Conservation (phyloP, 2,113 vertebrate genomes). For the Chlorodrepanis virens region DNA sequence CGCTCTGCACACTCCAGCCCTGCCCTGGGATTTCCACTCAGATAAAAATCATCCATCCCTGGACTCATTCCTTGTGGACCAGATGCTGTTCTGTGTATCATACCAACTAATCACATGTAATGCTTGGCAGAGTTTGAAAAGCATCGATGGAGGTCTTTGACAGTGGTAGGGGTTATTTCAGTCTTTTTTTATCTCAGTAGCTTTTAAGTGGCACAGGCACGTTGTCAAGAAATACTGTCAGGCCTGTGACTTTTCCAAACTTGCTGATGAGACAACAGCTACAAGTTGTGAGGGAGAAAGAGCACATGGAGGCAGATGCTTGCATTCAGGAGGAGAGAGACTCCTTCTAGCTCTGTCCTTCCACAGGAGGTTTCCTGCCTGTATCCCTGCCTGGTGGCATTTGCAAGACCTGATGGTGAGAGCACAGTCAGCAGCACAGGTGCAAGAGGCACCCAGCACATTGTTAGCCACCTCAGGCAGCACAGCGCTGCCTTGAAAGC, state of each 20-base stretch:
- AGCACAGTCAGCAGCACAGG: background rate
- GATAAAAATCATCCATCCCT: background rate
- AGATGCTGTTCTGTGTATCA: background rate
- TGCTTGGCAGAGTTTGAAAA: conserved; percentile 41
- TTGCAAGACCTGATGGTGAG: background rate
- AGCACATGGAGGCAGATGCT: background rate
- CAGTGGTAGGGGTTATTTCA: background rate
- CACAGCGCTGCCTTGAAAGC: background rate
- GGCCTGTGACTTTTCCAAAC: conserved; percentile 1
- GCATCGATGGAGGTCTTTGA: background rate
- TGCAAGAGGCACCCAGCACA: accelerated
- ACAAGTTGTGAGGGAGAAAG: background rate
- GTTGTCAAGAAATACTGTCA: background rate
- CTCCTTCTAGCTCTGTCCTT: background rate
- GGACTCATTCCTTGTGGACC: accelerated
- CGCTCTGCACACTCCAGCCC: accelerated
- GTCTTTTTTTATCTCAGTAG: background rate
- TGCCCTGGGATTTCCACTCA: background rate
- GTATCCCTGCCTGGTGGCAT: background rate
- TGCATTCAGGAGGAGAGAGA: background rate
- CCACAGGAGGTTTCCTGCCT: background rate
- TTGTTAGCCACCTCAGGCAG: background rate
- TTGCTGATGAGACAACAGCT: background rate
- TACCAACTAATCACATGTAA: conserved; percentile 3
- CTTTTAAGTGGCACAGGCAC: conserved; percentile 12